phyloP scores from a whole-genome alignment of 2,113 vertebrate species.

The Cyprinodon brontotheroides region DNA sequence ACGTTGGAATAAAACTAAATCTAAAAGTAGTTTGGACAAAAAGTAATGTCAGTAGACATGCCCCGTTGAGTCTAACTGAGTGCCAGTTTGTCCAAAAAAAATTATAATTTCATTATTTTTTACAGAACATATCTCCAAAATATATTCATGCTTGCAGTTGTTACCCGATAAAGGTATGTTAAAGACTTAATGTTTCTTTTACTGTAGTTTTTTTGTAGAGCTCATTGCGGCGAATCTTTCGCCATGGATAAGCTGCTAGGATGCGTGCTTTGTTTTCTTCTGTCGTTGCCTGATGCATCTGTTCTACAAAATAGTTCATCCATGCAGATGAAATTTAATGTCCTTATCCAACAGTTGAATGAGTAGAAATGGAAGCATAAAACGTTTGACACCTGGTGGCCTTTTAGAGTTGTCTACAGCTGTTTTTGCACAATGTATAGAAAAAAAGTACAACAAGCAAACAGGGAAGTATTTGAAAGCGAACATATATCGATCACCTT shows the following conservation, averaged over 20 bases:
- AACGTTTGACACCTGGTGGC: constrained; percentile 70
- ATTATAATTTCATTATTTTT: neutral
- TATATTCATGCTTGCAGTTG: neutral
- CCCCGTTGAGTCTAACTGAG: neutral
- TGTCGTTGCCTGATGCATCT: constrained; percentile 1
- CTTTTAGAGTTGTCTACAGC: constrained; percentile 71
- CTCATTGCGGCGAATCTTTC: constrained; percentile 12
- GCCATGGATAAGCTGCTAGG: neutral
- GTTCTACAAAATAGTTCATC: constrained; percentile 19
- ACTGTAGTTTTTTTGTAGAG: neutral
- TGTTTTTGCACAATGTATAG: constrained; percentile 75
- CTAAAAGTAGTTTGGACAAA: neutral
- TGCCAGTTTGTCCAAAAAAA: too few relatives aligned
- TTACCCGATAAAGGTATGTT: neutral
- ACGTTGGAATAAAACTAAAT: neutral
- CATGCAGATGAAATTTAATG: constrained; percentile 7
- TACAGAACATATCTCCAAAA: neutral
- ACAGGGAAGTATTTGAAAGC: constrained; percentile 60
- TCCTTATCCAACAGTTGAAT: constrained; percentile 20
- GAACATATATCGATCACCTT: constrained; percentile 47
- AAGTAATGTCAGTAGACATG: neutral
- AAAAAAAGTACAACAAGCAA: constrained; percentile 41
- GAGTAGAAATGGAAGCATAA: constrained; percentile 26
- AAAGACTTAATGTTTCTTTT: constrained; percentile 8
- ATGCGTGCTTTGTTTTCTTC: constrained; percentile 16